These are phyloP conservation scores for Acleris cristana DNA, from an alignment of 2,888 invertebrate species.

Conservation along the genomic window DNA sequence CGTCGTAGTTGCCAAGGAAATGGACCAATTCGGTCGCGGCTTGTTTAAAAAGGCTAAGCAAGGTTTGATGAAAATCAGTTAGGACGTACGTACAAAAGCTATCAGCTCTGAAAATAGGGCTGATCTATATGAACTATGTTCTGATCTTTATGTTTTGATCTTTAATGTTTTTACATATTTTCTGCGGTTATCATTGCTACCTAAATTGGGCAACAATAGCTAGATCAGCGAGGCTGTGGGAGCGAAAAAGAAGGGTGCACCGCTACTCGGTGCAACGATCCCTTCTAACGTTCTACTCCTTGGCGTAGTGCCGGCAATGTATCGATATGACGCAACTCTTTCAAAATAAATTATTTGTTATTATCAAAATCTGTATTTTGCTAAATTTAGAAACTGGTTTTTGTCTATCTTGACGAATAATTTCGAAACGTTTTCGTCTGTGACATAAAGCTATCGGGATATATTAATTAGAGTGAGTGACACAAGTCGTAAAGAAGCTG, in stretches of 20 bases:
- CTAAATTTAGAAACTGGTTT: background rate
- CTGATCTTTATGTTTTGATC: too few relatives aligned
- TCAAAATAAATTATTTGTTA: constrained; percentile 12
- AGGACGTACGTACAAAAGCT: too few relatives aligned
- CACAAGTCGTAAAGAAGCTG: constrained; percentile 60
- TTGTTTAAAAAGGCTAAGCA: too few relatives aligned
- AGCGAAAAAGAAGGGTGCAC: constrained; percentile 57
- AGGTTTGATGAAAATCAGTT: too few relatives aligned
- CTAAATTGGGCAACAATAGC: constrained; percentile 18
- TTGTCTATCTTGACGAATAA: constrained; percentile 33
- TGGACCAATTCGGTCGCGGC: too few relatives aligned
- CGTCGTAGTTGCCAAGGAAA: too few relatives aligned
- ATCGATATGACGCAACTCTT: constrained; percentile 21
- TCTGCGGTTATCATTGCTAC: constrained; percentile 20
- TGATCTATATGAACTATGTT: too few relatives aligned
- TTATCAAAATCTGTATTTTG: constrained; percentile 11
- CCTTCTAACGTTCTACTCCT: constrained; percentile 54
- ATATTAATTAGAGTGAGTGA: constrained; percentile 56
- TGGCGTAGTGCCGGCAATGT: constrained; percentile 44
- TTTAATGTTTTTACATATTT: too few relatives aligned
- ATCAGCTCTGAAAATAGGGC: too few relatives aligned
- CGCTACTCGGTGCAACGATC: constrained; percentile 64
- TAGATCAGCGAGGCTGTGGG: constrained; percentile 38
- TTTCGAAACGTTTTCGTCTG: constrained; percentile 41
- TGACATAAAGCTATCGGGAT: constrained; percentile 47